Conservation (phyloP, 2,888 invertebrate genomes). For the Conops quadrifasciatus region DNA sequence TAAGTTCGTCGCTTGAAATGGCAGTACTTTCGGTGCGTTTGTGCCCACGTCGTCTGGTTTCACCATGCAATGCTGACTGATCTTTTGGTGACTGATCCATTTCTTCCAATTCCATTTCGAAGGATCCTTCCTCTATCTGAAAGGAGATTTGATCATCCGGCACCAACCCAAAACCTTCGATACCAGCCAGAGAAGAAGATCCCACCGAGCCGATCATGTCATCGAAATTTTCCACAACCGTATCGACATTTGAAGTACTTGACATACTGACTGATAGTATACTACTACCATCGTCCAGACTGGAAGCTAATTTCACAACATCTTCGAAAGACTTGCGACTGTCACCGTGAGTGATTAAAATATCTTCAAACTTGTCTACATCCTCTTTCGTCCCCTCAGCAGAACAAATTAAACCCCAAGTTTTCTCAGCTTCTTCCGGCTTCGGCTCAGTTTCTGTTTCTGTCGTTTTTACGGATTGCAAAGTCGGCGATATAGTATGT, state of each 20-base stretch:
- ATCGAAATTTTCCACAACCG: conserved; percentile 63
- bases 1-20: conserved; percentile 53
- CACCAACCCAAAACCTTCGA: conserved; percentile 56
- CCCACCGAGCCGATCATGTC: conserved; percentile 62
- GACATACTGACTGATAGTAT: conserved; percentile 70
- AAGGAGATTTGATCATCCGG: conserved; percentile 53
- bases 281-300: conserved; percentile 70
- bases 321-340: conserved; percentile 63
- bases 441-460: conserved; percentile 51
- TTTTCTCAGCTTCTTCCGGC: conserved; percentile 53
- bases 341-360: conserved; percentile 56
- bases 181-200: conserved; percentile 62
- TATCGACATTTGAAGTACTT: conserved; percentile 68
- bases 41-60: conserved; percentile 66
- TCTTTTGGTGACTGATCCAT: conserved; percentile 55
- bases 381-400: conserved; percentile 59
- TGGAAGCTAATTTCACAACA: conserved; percentile 67
- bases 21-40: conserved; percentile 69
- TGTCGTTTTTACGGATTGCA: conserved; percentile 34
- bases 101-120: conserved; percentile 54
- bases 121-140: conserved; percentile 56
- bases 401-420: conserved; percentile 58
- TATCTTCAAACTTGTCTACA: conserved; percentile 52
- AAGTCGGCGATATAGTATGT: conserved; percentile 60
- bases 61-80: conserved; percentile 51